Evolutionary conservation across 2,797 vertebrate species (phyloP), one percentile per base, ranked within the genome.

Genomic region (Rhinichthys osculus): DNA sequence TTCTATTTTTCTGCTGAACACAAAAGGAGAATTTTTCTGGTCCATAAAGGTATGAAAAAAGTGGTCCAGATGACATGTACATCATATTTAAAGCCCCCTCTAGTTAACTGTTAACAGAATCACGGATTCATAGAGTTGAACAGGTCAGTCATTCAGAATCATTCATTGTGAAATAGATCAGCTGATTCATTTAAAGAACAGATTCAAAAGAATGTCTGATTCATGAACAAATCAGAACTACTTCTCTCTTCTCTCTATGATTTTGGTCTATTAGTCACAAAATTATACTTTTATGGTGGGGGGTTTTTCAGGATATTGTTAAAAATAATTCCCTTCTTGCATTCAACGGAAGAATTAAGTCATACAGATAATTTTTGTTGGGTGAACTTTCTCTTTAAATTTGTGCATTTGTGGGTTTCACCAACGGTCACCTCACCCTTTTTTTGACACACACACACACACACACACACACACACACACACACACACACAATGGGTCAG

Each of bases 401-500:
- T 14, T 59, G 23, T 4, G 21, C 30, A 27, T 42, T 30, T 78
- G 2, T 44, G 38, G 8, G 52, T 77, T 64, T 27, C 38, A 69
- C 50, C 33, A 73, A 81, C 21, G 33, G 14, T 76, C 57, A 76
- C 59, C 50, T 69, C 57, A 30, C 66, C 7, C 44, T 77, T 81
- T 81, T 81, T 86, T 69, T 30, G 30, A 81, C 38, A 78, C 14
- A 87, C 52, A 44, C 77, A 67, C 62, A 40, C 79, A 67, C 67
- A 87, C 52, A 73, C 71, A 81, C 38, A 83, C 14, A 87, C 52
- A 67, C 71, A 81, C 38, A 72, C 14, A 84, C 52, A 35, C 77
- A 67, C 62, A 40, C 72, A 67, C 57, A 19, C 33, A 79, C 27
- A 83, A 23, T 72, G 84, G 42, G 21, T 52, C 52, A 81, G 50